phyloP scores from a whole-genome alignment of 2,888 invertebrate genomes.

The Heteromyza rotundicornis region DNA sequence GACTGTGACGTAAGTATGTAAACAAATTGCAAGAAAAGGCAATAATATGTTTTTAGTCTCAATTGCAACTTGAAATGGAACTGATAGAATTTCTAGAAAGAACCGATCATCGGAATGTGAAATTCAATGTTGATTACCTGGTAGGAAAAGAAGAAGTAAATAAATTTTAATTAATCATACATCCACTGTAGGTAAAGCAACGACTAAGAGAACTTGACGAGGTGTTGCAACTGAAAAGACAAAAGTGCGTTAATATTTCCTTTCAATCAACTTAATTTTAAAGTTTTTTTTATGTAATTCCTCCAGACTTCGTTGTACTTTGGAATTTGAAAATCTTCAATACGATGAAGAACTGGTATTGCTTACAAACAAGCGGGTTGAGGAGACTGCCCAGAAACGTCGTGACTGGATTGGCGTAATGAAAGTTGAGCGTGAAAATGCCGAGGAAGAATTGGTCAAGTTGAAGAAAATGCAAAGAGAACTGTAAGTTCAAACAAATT shows the following conservation, averaged over 20 bases:
- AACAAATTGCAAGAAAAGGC: too few species aligned
- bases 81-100: slow-evolving; percentile 32
- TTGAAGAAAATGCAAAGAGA: slow-evolving; percentile 34
- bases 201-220: slow-evolving; percentile 21
- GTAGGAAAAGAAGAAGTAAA: slow-evolving; percentile 18
- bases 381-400: slow-evolving; percentile 28
- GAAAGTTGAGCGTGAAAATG: slow-evolving; percentile 25
- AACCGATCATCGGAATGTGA: slow-evolving; percentile 31
- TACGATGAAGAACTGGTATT: slow-evolving; percentile 31
- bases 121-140: slow-evolving; percentile 30
- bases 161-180: not conserved
- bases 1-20: too few species aligned
- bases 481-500: slow-evolving; percentile 27
- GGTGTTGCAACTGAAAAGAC: slow-evolving; percentile 19
- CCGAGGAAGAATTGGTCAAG: slow-evolving; percentile 32
- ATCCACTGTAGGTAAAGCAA: slow-evolving; percentile 27
- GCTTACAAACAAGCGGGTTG: slow-evolving; percentile 20
- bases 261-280: not conserved
- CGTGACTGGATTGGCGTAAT: slow-evolving; percentile 31
- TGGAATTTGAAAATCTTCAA: slow-evolving; percentile 29
- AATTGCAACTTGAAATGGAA: slow-evolving; percentile 34
- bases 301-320: slow-evolving; percentile 28
- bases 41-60: too few species aligned
- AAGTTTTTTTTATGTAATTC: not conserved
- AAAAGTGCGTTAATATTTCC: slow-evolving; percentile 16